Evolutionary conservation across 1,140 invertebrate species (phyloP).

Genomic region (Micrasema minimum): DNA sequence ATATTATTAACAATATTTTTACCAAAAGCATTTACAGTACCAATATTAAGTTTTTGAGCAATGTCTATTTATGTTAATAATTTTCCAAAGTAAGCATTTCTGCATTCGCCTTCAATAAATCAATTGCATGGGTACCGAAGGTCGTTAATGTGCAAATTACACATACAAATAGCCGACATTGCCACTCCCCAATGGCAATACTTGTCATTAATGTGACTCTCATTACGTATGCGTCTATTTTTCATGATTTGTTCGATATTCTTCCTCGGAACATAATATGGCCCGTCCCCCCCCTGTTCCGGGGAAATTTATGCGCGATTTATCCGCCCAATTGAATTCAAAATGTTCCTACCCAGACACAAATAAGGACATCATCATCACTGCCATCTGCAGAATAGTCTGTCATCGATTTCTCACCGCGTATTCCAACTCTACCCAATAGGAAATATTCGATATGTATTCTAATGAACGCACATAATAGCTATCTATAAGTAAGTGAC

Average conservation of each 20-base stretch:
- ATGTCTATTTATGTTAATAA: too few species aligned
- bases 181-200: conserved; percentile 10
- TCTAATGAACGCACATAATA: too few species aligned
- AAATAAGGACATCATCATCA: conserved; percentile 31
- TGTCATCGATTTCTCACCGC: conserved; percentile 28
- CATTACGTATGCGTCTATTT: conserved; percentile 33
- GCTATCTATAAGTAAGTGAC: too few species aligned
- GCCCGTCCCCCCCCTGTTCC: conserved; percentile 4
- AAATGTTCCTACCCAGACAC: conserved; percentile 20
- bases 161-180: conserved; percentile 17
- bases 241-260: conserved; percentile 13
- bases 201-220: conserved; percentile 31
- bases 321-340: conserved; percentile 37
- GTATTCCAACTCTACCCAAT: too few species aligned
- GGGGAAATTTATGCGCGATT: conserved; percentile 27
- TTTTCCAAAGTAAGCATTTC: too few species aligned
- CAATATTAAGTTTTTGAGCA: too few species aligned
- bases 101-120: background rate
- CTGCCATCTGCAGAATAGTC: conserved; percentile 14
- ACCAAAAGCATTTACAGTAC: too few species aligned
- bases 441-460: too few species aligned
- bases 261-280: background rate
- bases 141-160: conserved; percentile 29
- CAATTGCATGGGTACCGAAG: background rate
- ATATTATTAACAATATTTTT: too few species aligned